Base-by-base conservation (phyloP, 64 coral and sea anemone species). In the Porites australiensis region DNA sequence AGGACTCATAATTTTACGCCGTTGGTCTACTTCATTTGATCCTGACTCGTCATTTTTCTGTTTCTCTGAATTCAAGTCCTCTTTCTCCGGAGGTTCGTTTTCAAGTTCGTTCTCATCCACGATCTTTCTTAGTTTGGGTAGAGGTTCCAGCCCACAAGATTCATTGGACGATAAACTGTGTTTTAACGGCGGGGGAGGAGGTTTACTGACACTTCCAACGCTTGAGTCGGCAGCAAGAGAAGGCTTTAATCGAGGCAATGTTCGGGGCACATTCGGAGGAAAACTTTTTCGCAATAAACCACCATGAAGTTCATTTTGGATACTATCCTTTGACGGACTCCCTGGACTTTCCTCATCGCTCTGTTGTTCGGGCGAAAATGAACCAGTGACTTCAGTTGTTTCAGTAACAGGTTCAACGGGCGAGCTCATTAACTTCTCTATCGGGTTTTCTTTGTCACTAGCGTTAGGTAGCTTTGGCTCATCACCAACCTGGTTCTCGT, bases 71-170 rank as follows among this genome's bases (percentile, higher is more conserved):
- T 57, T 55, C 4, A 76, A 67, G 67, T 87, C 77, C 15, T 60
- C 64, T 77, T 84, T 23, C 10, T 75, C 75, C 14, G 77, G 19
- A 51, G 93, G 75, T 80, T 94, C 74, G 12, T 49, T 52, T 91
- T 48, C 54, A 70, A 13, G 76, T 69, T 58, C 82, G 74, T 82
- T 93, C 9, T 93, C 95, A 77, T 88, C 74, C 19, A 86, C 89
- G 70, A 98, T 98, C 87, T 98, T 98, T 75, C 81, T 91, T 37
- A 98, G 84, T 55, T 94, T 98, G 5, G 95, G 95, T 37, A 98
- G 76, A 20, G 92, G 95, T 43, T 98, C 95, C 50, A 98, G 68
- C 9, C 75, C 54, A 19, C 82, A 66, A 16, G 63, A 51, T 50
- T 98, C 95, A 27, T 98, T 98, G 15, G 82, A 88, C 4, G 89